Evolutionary conservation across 1,140 invertebrate genomes (phyloP), one percentile per base, ranked within the genome.

Genomic region (Rhopalosiphum maidis): DNA sequence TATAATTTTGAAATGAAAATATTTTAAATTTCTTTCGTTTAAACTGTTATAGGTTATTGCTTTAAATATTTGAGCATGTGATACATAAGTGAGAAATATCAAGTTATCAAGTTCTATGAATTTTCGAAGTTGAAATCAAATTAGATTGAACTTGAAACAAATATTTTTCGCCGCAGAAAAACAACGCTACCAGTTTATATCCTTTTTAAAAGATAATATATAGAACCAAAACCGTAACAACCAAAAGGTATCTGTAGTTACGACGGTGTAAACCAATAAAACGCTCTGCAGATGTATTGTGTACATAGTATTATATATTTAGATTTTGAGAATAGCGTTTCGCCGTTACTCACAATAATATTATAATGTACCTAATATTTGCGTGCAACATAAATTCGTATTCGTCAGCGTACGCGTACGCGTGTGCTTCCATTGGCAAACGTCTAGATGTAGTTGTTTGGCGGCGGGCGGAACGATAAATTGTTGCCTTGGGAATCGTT

Each of bases 401-500:
- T 92, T 51, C 46, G 25, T 37, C 15, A 35, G 25, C 48, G 77
- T 37, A 37, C 37, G 37, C 37, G 37, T n/a, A 35, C 46, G 68
- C 48, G 35, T 30, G 43, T 41, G 46, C 85, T 91, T 83, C 51
- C 86, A 93, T 93, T 51, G 91, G 46, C 9, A 86, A 93, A 93
- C 35, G 91, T 93, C 91, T 93, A 86, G 86, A 93, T 30, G 37
- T 37, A 37, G 82, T 51, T 86, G 37, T 90, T 90, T 68, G 77
- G 91, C 48, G 35, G 77, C 77, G 82, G 91, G 35, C 23, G 48
- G 48, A n/a, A 54, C 8, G 82, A 93, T 85, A 85, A 93, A 93
- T 93, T 86, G 91, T 93, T 83, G 91, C 48, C 91, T 51, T 55
- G 91, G 91, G 91, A 93, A 93, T 93, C 91, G 91, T 93, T 85